Evolutionary conservation across 92 coral and sea anemone genomes (phyloP).

Genomic region (Blastomussa wellsi): DNA sequence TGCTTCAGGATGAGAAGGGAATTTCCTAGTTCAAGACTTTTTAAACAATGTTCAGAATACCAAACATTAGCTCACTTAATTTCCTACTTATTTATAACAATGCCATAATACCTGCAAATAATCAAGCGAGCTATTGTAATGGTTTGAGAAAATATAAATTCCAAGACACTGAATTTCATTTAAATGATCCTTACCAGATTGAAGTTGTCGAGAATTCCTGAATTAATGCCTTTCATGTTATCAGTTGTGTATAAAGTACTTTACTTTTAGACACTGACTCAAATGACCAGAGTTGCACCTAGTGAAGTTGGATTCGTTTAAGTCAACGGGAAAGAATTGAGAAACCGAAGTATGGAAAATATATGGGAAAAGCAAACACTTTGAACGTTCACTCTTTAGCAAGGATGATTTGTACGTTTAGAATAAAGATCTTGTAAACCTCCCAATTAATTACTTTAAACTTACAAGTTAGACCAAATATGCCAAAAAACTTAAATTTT

Average conservation of each 20-base stretch:
- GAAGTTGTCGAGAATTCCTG: too few relatives aligned
- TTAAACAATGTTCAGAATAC: not conserved
- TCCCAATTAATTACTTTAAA: not conserved
- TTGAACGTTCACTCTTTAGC: too few relatives aligned
- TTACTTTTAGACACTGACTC: too few relatives aligned
- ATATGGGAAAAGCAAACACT: not conserved
- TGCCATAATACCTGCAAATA: constrained; percentile 1
- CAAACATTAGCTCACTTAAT: constrained; percentile 14
- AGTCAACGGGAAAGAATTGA: too few relatives aligned
- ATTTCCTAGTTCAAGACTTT: not conserved
- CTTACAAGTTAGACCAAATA: not conserved
- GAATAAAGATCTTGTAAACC: not conserved
- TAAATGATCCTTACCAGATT: not conserved
- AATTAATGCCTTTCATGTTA: too few relatives aligned
- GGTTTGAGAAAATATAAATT: not conserved
- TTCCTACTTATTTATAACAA: not conserved
- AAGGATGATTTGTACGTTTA: not conserved
- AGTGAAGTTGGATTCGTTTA: too few relatives aligned
- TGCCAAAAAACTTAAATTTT: not conserved
- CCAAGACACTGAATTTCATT: not conserved
- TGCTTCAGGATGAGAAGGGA: not conserved
- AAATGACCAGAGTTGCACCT: too few relatives aligned
- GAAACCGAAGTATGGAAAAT: not conserved
- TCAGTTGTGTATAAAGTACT: too few relatives aligned
- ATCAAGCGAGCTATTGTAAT: constrained; percentile 6